Base-by-base conservation (phyloP, 2,888 invertebrate genomes). In the Drosophila ezoana region DNA sequence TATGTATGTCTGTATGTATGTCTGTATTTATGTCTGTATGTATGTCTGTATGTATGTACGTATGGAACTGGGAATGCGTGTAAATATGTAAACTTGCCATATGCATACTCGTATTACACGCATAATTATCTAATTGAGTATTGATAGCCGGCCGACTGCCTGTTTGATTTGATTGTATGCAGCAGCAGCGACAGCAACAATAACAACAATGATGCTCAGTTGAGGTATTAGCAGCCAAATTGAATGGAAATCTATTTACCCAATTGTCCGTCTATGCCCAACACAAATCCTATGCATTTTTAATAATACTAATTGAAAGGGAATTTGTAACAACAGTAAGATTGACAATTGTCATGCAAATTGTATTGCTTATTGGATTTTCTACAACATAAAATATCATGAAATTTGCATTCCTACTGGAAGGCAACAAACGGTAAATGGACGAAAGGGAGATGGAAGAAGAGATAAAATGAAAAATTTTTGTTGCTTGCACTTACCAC, bases 71-170 rank as follows among this genome's bases (percentile, higher is more conserved):
- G 18, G 3, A 20, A 32, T 18, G 6, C 28, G 14, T 35, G n/a
- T 14, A 14, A 2, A 59, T 49, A 37, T n/a, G 41, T 23, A 35
- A 23, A 10, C n/a, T 37, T 14, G 28, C 8, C 28, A 28, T 28
- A 28, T 28, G 40, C 16, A 18, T 45, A 23, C 8, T 37, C 33
- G 33, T 18, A 44, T 56, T 73, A 44, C 41, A 43, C 28, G 51
- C 58, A 72, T 69, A 79, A 87, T 82, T 85, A 82, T 87, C 88
- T 85, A 83, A 87, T 87, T 87, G 85, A 66, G 72, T 81, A 81
- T 79, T 79, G 72, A 82, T 79, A 65, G 69, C 40, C 69, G 35
- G 28, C 56, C 45, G 33, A 44, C 60, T 79, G 69, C 56, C 72
- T 76, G 71, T 69, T 71, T 18, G 64, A 84, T 68, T 74, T 74